These are phyloP conservation scores for Tenthredo amoena DNA, from an alignment of 2,888 invertebrate species.

Conservation along the genomic window DNA sequence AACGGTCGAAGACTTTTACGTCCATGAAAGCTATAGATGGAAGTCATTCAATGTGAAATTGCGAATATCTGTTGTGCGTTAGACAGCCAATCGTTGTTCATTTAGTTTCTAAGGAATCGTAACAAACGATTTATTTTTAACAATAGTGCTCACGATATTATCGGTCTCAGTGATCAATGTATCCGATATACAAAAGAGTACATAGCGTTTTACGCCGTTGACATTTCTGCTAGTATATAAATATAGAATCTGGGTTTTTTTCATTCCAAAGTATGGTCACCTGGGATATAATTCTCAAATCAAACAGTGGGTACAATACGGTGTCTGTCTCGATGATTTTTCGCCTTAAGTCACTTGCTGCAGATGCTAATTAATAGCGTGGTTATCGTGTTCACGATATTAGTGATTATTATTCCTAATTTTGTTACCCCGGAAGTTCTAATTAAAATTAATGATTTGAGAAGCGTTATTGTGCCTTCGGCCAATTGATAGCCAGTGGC, in stretches of 20 bases:
- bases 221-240: not conserved
- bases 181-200: not conserved
- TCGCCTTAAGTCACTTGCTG: not conserved
- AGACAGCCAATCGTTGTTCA: not conserved
- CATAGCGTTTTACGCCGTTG: not conserved
- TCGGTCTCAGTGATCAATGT: not conserved
- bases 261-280: slow-evolving; percentile 10
- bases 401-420: not conserved
- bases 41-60: not conserved
- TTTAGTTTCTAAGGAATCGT: not conserved
- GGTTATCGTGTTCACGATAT: not conserved
- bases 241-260: not conserved
- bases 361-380: not conserved
- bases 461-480: not conserved
- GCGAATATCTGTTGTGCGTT: not conserved
- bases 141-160: not conserved
- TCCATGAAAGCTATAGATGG: not conserved
- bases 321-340: slow-evolving; percentile 28
- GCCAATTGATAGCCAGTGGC: not conserved
- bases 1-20: not conserved
- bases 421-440: slow-evolving; percentile 28
- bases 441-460: slow-evolving; percentile 23
- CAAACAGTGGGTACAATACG: not conserved
- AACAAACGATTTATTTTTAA: not conserved
- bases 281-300: slow-evolving; percentile 2